Conservation (phyloP, 2,888 invertebrate species). For the Cerastis rubricosa region DNA sequence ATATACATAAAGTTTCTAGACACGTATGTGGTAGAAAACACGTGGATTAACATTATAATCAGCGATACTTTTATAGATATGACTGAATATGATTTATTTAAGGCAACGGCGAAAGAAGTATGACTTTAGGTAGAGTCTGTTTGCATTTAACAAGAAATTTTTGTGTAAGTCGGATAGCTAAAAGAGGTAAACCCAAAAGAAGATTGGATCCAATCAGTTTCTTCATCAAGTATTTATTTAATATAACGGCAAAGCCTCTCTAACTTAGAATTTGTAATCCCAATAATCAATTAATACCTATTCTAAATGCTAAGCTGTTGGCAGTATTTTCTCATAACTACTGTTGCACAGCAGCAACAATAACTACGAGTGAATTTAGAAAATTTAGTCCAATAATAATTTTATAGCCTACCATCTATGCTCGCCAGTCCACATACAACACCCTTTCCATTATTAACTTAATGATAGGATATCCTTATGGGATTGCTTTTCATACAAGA, state of each 20-base stretch:
- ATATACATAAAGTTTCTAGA: conserved; percentile 30
- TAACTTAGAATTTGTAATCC: too few relatives aligned
- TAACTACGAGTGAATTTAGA: conserved; percentile 13
- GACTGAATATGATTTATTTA: not conserved
- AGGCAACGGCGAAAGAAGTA: not conserved
- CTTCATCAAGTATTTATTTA: too few relatives aligned
- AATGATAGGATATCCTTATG: conserved; percentile 33
- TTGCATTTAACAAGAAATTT: not conserved
- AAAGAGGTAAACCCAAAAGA: not conserved
- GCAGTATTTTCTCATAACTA: not conserved
- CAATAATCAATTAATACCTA: conserved; percentile 4
- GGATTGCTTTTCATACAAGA: conserved; percentile 18
- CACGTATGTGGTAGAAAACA: conserved; percentile 38
- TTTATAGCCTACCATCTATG: not conserved
- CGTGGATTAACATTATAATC: conserved; percentile 50
- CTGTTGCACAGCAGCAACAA: not conserved
- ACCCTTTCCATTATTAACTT: conserved; percentile 28
- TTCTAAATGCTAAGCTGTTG: not conserved
- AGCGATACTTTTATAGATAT: conserved; percentile 28
- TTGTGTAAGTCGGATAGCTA: not conserved
- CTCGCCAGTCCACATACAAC: not conserved
- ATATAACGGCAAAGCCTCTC: too few relatives aligned
- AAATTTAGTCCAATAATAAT: conserved; percentile 8
- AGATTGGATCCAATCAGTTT: too few relatives aligned
- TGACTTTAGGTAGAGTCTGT: not conserved